These are phyloP conservation scores for Globodera ellingtonae DNA, from an alignment of 1,140 invertebrate genomes.

Conservation along the genomic window DNA sequence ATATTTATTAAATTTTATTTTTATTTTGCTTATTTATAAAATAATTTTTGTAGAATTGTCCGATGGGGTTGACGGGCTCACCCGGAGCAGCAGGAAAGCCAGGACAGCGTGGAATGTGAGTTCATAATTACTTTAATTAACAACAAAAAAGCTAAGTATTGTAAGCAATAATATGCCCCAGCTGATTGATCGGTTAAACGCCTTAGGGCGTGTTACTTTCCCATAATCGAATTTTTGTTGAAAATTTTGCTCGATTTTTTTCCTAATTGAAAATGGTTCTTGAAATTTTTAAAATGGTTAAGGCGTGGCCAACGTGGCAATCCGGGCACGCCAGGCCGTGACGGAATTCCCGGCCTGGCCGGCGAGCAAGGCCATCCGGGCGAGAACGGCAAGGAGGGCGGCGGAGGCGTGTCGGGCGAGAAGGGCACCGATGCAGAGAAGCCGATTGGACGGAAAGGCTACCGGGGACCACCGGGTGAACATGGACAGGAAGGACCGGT, in stretches of 20 bases:
- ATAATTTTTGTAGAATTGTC: slow-evolving; percentile 42
- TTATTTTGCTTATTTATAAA: too few relatives aligned
- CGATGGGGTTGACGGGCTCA: slow-evolving; percentile 35
- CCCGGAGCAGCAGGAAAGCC: slow-evolving; percentile 45
- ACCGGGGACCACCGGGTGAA: slow-evolving; percentile 46
- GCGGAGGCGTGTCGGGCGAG: slow-evolving; percentile 40
- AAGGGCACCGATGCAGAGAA: slow-evolving; percentile 51
- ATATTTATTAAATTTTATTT: neutral
- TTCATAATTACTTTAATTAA: neutral
- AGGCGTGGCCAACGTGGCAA: slow-evolving; percentile 12
- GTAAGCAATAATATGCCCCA: too few relatives aligned
- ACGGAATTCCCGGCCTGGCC: slow-evolving; percentile 21
- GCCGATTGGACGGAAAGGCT: slow-evolving; percentile 46
- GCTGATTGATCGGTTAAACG: too few relatives aligned
- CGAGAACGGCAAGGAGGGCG: slow-evolving; percentile 43
- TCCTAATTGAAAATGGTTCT: too few relatives aligned
- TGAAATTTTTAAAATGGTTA: too few relatives aligned
- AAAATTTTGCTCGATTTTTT: too few relatives aligned
- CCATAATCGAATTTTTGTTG: too few relatives aligned
- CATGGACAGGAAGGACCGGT: slow-evolving; percentile 35
- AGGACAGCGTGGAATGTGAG: slow-evolving; percentile 39
- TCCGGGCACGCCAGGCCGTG: slow-evolving; percentile 17
- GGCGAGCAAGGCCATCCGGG: slow-evolving; percentile 29
- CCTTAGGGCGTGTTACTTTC: too few relatives aligned
- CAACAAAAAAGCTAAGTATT: too few relatives aligned